Conservation (phyloP, 2,113 vertebrate genomes). For the Cinclus cinclus region DNA sequence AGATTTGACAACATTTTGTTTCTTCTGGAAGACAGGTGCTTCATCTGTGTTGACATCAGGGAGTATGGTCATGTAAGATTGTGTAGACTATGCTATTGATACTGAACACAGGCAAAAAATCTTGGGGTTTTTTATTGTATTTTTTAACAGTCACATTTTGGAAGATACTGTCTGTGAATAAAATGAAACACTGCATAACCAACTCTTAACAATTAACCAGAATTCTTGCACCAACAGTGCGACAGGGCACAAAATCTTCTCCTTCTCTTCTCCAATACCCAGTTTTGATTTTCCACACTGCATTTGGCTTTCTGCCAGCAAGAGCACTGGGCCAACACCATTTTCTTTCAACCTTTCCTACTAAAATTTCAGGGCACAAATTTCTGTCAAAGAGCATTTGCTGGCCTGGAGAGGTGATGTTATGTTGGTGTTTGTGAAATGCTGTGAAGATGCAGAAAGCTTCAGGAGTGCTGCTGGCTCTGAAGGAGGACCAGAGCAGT, state of each 20-base stretch:
- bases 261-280: conserved; percentile 48
- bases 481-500: not conserved
- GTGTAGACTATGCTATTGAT: not conserved
- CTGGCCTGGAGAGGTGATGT: not conserved
- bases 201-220: conserved; percentile 46
- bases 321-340: not conserved
- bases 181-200: not conserved
- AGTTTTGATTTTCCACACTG: not conserved
- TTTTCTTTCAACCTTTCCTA: conserved; percentile 10
- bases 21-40: not conserved
- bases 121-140: not conserved
- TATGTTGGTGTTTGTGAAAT: not conserved
- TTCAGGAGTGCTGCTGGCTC: not conserved
- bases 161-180: not conserved
- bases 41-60: not conserved
- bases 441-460: not conserved
- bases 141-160: not conserved
- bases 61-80: not conserved
- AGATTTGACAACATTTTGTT: not conserved
- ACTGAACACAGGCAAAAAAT: not conserved
- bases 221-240: not conserved
- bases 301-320: conserved; percentile 1
- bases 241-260: not conserved
- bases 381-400: not conserved
- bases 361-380: not conserved